A percentile compares a stretch with the other conserved stretches of the same genome.
These are phyloP conservation scores for Heliconius ismenius DNA, from an alignment of 2,888 invertebrate species.

Conservation along the genomic window DNA sequence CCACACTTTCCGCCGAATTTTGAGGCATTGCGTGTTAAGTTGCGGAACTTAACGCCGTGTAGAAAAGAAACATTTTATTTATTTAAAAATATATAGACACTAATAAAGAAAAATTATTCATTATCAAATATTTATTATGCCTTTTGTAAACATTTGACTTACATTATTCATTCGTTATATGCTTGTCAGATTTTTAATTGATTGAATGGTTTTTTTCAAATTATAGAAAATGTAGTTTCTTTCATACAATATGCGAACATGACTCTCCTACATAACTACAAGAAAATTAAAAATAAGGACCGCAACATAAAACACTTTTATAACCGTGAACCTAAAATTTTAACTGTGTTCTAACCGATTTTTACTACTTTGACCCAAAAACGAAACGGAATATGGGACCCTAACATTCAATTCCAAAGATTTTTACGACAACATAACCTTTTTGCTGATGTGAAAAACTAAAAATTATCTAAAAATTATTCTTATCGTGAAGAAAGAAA, in stretches of 20 bases:
- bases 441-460: conserved; percentile 15
- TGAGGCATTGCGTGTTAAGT: no score
- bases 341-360: conserved; percentile 24
- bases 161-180: no score
- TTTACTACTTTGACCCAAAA: conserved; percentile 19
- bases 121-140: not conserved
- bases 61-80: no score
- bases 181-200: no score
- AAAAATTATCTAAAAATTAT: not conserved
- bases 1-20: no score
- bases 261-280: not conserved
- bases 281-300: conserved; percentile 6
- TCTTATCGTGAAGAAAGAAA: no score
- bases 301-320: conserved; percentile 20
- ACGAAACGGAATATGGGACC: conserved; percentile 20
- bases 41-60: no score
- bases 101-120: no score
- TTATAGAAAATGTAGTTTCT: not conserved
- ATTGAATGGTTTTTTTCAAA: no score
- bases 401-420: conserved; percentile 16
- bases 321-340: conserved; percentile 22
- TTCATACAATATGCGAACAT: not conserved
- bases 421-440: conserved; percentile 22
- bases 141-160: not conserved
- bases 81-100: no score